Evolutionary conservation across 2,888 invertebrate species (phyloP).

Genomic region (Mythimna loreyi): DNA sequence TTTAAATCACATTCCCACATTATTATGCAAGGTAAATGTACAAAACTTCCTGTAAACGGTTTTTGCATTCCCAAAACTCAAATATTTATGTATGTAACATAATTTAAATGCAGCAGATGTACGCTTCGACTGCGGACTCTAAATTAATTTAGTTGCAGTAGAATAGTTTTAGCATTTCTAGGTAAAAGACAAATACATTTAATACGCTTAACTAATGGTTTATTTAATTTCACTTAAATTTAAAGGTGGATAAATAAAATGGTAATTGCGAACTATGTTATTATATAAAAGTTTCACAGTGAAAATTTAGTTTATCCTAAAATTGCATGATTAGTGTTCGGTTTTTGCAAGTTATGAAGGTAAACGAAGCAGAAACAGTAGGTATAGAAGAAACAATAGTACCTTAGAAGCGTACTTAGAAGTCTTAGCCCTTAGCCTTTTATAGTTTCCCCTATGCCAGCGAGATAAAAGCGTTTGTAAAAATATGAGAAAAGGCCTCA

Average conservation of each 20-base stretch:
- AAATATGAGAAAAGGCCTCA: too few relatives aligned
- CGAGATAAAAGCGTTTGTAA: too few relatives aligned
- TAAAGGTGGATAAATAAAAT: not conserved
- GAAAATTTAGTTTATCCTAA: too few relatives aligned
- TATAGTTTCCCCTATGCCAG: too few relatives aligned
- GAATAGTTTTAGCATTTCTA: conserved; percentile 2
- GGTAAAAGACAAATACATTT: not conserved
- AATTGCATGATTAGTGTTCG: too few relatives aligned
- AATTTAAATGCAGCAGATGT: not conserved
- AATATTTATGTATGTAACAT: not conserved
- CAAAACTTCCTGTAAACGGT: not conserved
- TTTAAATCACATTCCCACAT: not conserved
- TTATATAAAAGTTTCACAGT: too few relatives aligned
- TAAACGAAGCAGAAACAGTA: too few relatives aligned
- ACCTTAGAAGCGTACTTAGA: too few relatives aligned
- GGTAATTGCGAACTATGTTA: too few relatives aligned
- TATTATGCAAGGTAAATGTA: conserved; percentile 2
- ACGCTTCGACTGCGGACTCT: not conserved
- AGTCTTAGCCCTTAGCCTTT: too few relatives aligned
- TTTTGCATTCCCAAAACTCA: not conserved
- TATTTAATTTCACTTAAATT: not conserved
- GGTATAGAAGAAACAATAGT: too few relatives aligned
- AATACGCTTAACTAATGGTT: not conserved
- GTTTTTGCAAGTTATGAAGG: too few relatives aligned
- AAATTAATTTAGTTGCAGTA: conserved; percentile 8